These are phyloP conservation scores for Rousettus leschenaultii DNA, from an alignment of 2,113 vertebrate species.

Conservation along the genomic window DNA sequence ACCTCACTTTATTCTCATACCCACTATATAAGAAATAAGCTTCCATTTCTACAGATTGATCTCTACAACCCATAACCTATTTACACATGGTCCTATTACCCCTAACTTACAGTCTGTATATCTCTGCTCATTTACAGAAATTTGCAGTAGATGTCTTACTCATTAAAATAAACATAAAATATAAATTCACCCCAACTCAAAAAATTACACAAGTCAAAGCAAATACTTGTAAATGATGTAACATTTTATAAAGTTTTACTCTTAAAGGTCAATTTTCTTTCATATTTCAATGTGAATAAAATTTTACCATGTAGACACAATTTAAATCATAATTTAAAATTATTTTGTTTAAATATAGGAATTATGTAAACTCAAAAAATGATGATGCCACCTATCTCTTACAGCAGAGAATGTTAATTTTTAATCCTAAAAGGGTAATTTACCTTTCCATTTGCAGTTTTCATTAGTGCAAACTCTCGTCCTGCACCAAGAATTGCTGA, in stretches of 20 bases:
- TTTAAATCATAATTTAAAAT: conserved; percentile 20
- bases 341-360: neutral
- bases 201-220: conserved; percentile 21
- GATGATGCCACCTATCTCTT: neutral
- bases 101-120: neutral
- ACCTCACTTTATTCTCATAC: neutral
- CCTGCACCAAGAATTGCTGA: conserved; percentile 96
- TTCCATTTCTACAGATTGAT: neutral
- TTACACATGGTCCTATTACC: neutral
- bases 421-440: conserved; percentile 7
- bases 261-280: conserved; percentile 6
- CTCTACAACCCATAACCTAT: neutral
- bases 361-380: neutral
- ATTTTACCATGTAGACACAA: neutral
- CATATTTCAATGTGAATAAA: conserved; percentile 9
- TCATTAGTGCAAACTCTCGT: conserved; percentile 99
- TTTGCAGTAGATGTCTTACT: neutral
- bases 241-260: neutral
- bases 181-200: neutral
- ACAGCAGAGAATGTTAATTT: conserved; percentile 8
- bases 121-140: neutral
- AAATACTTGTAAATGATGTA: neutral
- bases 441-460: conserved; percentile 98
- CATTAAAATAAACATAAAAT: conserved; percentile 44
- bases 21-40: neutral